Conservation (phyloP, 2,797 vertebrate genomes). For the Esox lucius region DNA sequence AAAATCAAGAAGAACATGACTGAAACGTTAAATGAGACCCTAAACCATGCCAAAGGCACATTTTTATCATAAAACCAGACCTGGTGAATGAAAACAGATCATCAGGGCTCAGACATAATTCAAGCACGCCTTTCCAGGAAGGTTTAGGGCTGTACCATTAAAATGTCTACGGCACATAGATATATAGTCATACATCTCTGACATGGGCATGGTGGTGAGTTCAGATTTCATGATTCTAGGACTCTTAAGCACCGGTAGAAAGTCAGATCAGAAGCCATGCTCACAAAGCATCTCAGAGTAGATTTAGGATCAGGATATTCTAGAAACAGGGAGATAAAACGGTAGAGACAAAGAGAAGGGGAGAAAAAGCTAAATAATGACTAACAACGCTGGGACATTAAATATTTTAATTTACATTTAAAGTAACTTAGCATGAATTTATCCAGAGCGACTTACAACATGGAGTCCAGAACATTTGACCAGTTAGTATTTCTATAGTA, state of each 20-base stretch:
- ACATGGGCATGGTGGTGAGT: background rate
- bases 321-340: too few species aligned
- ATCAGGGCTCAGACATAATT: background rate
- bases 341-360: too few species aligned
- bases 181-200: background rate
- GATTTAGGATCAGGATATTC: background rate
- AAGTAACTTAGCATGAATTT: too few species aligned
- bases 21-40: background rate
- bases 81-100: background rate
- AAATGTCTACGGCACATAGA: background rate
- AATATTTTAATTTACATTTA: too few species aligned
- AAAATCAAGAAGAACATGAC: background rate
- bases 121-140: background rate
- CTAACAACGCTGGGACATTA: too few species aligned
- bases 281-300: too few species aligned
- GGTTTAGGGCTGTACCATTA: background rate
- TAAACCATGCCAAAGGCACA: conserved; percentile 9
- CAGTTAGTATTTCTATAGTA: too few species aligned
- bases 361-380: too few species aligned
- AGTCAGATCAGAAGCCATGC: background rate
- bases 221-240: background rate
- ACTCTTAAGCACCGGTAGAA: background rate
- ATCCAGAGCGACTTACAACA: too few species aligned
- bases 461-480: too few species aligned
- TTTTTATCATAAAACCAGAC: background rate